A percentile compares a stretch with the other conserved stretches of the same genome.
Conservation (phyloP, 53 echinoderm and acorn worm species). For the Luidia sarsii region DNA sequence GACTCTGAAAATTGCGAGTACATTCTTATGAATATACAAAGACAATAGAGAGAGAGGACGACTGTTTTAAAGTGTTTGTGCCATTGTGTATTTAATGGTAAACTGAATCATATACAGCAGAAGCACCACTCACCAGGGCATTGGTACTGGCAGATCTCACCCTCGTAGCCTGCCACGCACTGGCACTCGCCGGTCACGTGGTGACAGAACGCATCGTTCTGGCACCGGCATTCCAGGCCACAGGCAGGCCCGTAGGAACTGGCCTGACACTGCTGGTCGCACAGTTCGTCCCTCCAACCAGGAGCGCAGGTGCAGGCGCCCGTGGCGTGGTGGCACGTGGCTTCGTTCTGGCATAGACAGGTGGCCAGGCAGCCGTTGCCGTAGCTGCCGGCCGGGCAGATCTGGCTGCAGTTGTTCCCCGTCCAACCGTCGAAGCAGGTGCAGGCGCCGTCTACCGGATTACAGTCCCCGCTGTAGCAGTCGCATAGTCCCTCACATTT, state of each 20-base stretch:
- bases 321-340: constrained; percentile 54
- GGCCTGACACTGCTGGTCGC: constrained; percentile 55
- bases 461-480: constrained; percentile 27
- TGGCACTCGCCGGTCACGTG: constrained; percentile 43
- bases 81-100: too few species aligned
- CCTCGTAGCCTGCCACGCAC: constrained; percentile 50
- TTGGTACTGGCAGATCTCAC: constrained; percentile 43
- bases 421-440: constrained; percentile 62
- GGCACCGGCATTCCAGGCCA: constrained; percentile 30
- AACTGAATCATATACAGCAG: too few species aligned
- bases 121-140: constrained; percentile 35
- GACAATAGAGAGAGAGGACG: too few species aligned
- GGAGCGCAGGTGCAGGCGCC: constrained; percentile 58
- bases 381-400: constrained; percentile 56
- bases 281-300: constrained; percentile 60
- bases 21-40: too few species aligned
- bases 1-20: too few species aligned
- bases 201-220: constrained; percentile 61
- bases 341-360: constrained; percentile 66
- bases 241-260: constrained; percentile 54
- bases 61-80: too few species aligned
- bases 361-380: constrained; percentile 52
- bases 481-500: constrained; percentile 9
- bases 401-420: constrained; percentile 43
- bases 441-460: constrained; percentile 45